phyloP scores from a whole-genome alignment of 2,113 vertebrate species.

The Aldabrachelys gigantea region DNA sequence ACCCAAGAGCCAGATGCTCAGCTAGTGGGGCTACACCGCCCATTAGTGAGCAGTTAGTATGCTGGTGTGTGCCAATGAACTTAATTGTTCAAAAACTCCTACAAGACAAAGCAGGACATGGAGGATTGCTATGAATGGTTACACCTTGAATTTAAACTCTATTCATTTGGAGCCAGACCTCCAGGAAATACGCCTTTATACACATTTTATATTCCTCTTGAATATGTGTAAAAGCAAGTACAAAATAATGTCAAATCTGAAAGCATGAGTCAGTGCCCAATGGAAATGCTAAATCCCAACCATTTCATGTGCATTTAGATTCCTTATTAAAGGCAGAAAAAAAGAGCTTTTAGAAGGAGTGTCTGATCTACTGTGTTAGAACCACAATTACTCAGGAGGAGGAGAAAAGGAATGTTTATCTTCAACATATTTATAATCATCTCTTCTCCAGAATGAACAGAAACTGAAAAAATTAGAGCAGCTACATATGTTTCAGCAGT shows the following conservation, averaged over 20 bases:
- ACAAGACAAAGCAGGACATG: neutral
- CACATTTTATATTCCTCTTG: neutral
- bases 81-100: neutral
- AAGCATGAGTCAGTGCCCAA: neutral
- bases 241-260: neutral
- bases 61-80: neutral
- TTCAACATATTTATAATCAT: neutral
- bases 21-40: neutral
- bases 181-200: slow-evolving; percentile 8
- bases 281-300: slow-evolving; percentile 11
- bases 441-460: neutral
- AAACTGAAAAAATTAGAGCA: rapidly evolving
- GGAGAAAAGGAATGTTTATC: neutral
- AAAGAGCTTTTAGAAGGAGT: slow-evolving; percentile 37
- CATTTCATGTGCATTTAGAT: rapidly evolving
- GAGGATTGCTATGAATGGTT: neutral
- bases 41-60: neutral
- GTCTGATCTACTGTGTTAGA: neutral
- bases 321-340: slow-evolving; percentile 21
- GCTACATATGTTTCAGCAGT: neutral
- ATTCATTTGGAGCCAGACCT: neutral
- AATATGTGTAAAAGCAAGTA: neutral
- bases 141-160: neutral
- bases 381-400: rapidly evolving
- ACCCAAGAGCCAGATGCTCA: neutral